Base-by-base conservation (phyloP, 2,113 vertebrate genomes). In the Sturnus vulgaris region DNA sequence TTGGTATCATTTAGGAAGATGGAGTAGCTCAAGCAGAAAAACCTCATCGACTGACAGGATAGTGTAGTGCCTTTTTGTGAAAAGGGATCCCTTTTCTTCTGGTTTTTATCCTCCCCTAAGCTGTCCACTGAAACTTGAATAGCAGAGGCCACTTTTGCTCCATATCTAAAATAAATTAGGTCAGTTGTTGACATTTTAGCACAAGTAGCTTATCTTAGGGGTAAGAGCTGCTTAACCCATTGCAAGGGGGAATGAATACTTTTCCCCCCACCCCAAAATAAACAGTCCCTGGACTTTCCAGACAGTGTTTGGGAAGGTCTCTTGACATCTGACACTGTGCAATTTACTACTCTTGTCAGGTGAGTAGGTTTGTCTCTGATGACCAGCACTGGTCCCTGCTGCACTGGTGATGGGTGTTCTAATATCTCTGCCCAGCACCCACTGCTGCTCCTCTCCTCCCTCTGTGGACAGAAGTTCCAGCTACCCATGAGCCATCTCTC, bases 121-220 rank as follows among this genome's bases (percentile, higher is more conserved):
- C 69, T 71, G 12, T 50, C 56, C 52, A 17, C 84, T 4, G 37
- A 75, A 83, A 83, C 42, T 65, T 46, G 39, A 87, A 76, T 73
- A 86, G 72, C 20, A 83, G 68, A 76, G 69, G n/a, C 77, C 22
- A n/a, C 57, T 94, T 91, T 63, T 92, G 31, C 66, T 95, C 75
- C 14, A 5, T 78, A 82, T 70, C 87, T 63, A 82, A 91, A 94
- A 92, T 90, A 94, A 94, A 88, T 94, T 91, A 90, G 66, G 50
- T 57, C 55, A 39, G 42, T 87, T 96, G 93, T 95, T 97, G 95
- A 95, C 81, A 77, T 95, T 79, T 89, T 78, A 82, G 73, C 46
- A 76, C 81, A 94, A 95, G 95, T 96, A 97, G 96, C 95, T 95
- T 96, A 95, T 96, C 93, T 92, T 91, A 60, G 73, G 37, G 61